Evolutionary conservation across 2,888 invertebrate genomes (phyloP), one percentile per base, ranked within the genome.

Genomic region (Incurvaria masculella): DNA sequence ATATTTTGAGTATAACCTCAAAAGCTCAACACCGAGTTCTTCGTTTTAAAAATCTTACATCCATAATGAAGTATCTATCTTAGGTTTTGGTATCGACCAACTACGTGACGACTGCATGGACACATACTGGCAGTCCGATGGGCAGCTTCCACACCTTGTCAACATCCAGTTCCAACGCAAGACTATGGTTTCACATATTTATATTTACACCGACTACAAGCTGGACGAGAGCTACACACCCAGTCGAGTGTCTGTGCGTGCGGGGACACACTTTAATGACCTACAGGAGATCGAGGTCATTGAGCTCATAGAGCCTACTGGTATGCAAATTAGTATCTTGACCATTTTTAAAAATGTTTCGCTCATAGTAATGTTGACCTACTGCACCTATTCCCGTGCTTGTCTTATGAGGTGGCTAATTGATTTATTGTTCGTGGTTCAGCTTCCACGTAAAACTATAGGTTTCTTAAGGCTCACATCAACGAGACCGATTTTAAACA

Each of bases 41-140:
- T 33, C 44, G 14, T 52, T 27, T 43, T 21, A 17, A 19, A 17
- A 42, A 18, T 43, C 40, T 17, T 20, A 41, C 17, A 48, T n/a
- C n/a, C n/a, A n/a, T n/a, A n/a, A n/a, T n/a, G n/a, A n/a, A n/a
- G n/a, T 51, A 48, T 49, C 44, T 49, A 42, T 63, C 65, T 8
- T 58, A 91, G 97, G 98, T 42, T 98, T 97, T 79, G 99, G 99
- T 2, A 97, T 99, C 4, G 95, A 97, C 63, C 97, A 98, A 64
- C 71, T 99, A 40, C 79, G 97, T 54, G 97, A 98, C 69, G 94
- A 96, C 64, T 91, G 93, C 53, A 89, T 93, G 70, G 99, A 99
- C 57, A 96, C 97, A 2, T 99, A 97, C 68, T 99, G 99, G 99
- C 99, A 99, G 68, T 98, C 97, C 0, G 99, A 99, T 71, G 99